These are phyloP conservation scores for Cryptotermes secundus DNA, from an alignment of 1,140 invertebrate species.

Conservation along the genomic window DNA sequence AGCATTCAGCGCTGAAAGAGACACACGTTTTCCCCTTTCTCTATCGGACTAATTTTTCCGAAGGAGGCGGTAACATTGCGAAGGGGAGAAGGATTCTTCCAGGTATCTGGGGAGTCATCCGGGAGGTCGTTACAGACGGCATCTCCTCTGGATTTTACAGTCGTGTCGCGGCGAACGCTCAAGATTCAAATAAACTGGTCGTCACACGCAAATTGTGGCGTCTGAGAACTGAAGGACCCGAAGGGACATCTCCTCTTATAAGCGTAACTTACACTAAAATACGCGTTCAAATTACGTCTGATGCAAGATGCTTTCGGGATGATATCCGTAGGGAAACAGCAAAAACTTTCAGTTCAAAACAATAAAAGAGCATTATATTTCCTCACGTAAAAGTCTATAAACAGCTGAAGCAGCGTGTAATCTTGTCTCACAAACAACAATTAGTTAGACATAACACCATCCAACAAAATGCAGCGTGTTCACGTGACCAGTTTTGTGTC, in stretches of 20 bases:
- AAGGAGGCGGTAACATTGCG: neutral
- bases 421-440: no score
- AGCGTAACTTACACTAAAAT: constrained; percentile 8
- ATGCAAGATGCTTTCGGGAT: neutral
- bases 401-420: no score
- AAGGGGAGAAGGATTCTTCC: neutral
- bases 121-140: neutral
- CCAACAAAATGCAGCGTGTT: no score
- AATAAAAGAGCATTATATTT: neutral
- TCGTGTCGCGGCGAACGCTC: constrained; percentile 1
- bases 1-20: neutral
- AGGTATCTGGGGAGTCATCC: constrained; percentile 6
- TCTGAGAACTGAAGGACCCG: neutral
- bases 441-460: no score
- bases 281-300: neutral
- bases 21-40: neutral
- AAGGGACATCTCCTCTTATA: neutral
- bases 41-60: constrained; percentile 13
- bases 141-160: constrained; percentile 7
- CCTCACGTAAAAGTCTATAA: neutral
- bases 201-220: neutral
- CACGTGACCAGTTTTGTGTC: no score
- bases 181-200: constrained; percentile 17
- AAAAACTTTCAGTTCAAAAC: neutral
- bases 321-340: neutral